phyloP scores from a whole-genome alignment of 2,113 vertebrate species.

The Sarotherodon lohbergeri region DNA sequence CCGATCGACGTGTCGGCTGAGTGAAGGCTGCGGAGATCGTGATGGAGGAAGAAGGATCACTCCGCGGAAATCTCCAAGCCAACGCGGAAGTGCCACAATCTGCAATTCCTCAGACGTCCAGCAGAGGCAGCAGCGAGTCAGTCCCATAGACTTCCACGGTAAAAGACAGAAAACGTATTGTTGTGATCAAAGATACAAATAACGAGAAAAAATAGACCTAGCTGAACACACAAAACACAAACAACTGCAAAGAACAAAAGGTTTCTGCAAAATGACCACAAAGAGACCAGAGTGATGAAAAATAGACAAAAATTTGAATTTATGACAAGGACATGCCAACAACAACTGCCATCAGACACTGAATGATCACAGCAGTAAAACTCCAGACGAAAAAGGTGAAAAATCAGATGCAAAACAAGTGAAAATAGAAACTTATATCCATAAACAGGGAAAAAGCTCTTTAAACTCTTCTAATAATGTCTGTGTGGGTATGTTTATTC shows the following conservation, averaged over 20 bases:
- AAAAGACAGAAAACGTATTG: fast-evolving
- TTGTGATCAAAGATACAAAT: background rate
- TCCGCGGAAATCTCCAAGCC: background rate
- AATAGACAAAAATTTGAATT: background rate
- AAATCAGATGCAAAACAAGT: background rate
- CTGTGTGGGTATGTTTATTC: background rate
- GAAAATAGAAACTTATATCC: background rate
- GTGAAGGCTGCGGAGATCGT: background rate
- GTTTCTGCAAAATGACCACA: background rate
- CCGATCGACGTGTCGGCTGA: background rate
- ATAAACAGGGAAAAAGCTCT: background rate
- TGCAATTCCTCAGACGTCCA: background rate
- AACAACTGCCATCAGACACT: background rate
- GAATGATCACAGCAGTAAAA: fast-evolving
- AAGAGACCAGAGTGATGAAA: background rate
- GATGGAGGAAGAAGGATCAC: background rate
- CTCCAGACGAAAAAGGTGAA: background rate
- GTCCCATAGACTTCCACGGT: background rate
- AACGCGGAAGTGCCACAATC: background rate
- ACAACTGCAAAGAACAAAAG: background rate
- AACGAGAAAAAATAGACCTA: fast-evolving
- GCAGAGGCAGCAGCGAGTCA: background rate
- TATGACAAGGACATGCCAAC: fast-evolving
- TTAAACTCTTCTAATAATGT: background rate
- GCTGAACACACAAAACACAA: background rate